A percentile compares a stretch with the other conserved stretches of the same genome.
phyloP scores from a whole-genome alignment of 2,888 invertebrate genomes.

The Catocala nupta region DNA sequence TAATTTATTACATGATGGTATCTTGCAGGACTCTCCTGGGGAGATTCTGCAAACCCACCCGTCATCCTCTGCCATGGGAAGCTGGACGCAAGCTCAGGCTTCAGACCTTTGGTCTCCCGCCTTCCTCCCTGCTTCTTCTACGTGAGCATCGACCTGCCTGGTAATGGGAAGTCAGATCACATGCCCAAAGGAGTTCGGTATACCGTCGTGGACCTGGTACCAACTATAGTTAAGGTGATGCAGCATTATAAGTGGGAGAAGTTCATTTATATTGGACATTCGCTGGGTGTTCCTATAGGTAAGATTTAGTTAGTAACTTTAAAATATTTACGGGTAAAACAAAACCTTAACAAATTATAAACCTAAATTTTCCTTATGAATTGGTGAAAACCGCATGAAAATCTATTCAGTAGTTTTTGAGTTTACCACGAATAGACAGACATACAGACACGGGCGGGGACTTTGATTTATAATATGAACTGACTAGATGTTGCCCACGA shows the following conservation, averaged over 20 bases:
- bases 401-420: too few species aligned
- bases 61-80: slow-evolving; percentile 88
- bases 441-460: too few species aligned
- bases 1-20: neutral
- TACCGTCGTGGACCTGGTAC: slow-evolving; percentile 63
- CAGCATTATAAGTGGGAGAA: slow-evolving; percentile 70
- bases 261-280: slow-evolving; percentile 74
- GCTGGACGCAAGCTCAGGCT: slow-evolving; percentile 87
- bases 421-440: too few species aligned
- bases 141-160: slow-evolving; percentile 84
- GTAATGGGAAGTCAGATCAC: slow-evolving; percentile 87
- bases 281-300: slow-evolving; percentile 73
- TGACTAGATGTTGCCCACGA: neutral
- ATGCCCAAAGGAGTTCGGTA: slow-evolving; percentile 73
- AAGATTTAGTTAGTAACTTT: slow-evolving; percentile 9
- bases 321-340: neutral
- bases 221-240: slow-evolving; percentile 57
- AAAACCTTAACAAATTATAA: too few species aligned
- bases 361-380: too few species aligned
- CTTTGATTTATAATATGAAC: neutral
- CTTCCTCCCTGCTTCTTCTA: slow-evolving; percentile 78
- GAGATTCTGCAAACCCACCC: slow-evolving; percentile 78
- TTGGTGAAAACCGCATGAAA: too few species aligned
- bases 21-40: slow-evolving; percentile 87
- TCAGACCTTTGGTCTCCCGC: slow-evolving; percentile 84